Percentiles rank a stretch among this genome's conserved stretches.
Evolutionary conservation across 2,113 vertebrate species (phyloP).

Genomic region (Oostethus manadensis): DNA sequence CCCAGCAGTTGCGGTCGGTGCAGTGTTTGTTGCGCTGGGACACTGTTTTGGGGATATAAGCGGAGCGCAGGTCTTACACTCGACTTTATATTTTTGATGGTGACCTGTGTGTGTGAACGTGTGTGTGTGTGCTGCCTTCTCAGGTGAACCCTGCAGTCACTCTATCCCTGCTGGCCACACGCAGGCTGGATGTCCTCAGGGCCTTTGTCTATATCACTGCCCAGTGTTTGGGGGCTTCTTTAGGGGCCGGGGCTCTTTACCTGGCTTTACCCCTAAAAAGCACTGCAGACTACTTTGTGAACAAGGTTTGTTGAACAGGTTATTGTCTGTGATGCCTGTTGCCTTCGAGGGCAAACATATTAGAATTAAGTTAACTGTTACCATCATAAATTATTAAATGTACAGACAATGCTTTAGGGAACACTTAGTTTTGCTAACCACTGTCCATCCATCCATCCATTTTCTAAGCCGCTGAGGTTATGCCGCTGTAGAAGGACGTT

Average conservation of each 20-base stretch:
- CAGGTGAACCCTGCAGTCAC: constrained; percentile 80
- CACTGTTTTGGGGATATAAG: constrained; percentile 77
- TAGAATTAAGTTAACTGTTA: no score
- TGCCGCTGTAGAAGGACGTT: no score
- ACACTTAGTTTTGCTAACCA: no score
- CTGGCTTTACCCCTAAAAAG: constrained; percentile 56
- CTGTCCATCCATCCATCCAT: no score
- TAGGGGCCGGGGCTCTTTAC: constrained; percentile 68
- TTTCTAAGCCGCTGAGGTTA: no score
- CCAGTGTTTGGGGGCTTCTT: constrained; percentile 74
- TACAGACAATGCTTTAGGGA: no score
- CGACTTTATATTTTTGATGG: background rate
- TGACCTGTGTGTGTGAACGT: background rate
- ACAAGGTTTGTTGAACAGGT: constrained; percentile 59
- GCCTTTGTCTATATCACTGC: constrained; percentile 62
- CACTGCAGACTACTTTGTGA: constrained; percentile 63
- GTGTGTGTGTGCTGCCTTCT: constrained; percentile 15
- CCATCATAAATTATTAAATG: no score
- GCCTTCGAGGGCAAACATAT: no score
- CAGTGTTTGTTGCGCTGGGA: constrained; percentile 63
- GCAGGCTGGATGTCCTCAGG: constrained; percentile 67
- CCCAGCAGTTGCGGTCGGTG: constrained; percentile 72
- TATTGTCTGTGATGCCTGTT: no score
- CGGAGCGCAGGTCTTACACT: constrained; percentile 65
- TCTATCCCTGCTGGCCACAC: constrained; percentile 74